Conservation (phyloP, 2,888 invertebrate species). For the Ryuthela nishihirai region DNA sequence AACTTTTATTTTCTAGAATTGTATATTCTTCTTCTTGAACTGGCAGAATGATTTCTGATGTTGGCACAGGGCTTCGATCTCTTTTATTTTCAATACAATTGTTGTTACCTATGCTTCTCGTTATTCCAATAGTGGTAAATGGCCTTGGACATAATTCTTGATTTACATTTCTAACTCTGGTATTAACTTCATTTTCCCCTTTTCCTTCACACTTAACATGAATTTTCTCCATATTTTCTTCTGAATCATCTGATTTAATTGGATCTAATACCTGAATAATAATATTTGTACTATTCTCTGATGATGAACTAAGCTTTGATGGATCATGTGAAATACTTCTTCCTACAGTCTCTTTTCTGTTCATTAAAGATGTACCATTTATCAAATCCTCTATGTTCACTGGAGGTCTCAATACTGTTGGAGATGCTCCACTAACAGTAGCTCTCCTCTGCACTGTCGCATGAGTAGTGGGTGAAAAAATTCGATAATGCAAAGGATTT, state of each 20-base stretch:
- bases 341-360: constrained; percentile 36
- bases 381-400: constrained; percentile 59
- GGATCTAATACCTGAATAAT: neutral
- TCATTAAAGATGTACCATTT: constrained; percentile 22
- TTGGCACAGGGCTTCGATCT: constrained; percentile 1
- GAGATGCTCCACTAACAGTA: constrained; percentile 78
- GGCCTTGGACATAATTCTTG: too few relatives aligned
- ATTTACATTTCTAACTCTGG: too few relatives aligned
- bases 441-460: constrained; percentile 74
- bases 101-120: too few relatives aligned
- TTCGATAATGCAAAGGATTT: constrained; percentile 1
- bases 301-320: constrained; percentile 21
- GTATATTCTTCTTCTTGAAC: constrained; percentile 26
- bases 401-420: constrained; percentile 60
- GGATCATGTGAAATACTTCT: constrained; percentile 43
- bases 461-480: constrained; percentile 52
- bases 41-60: constrained; percentile 7
- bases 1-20: constrained; percentile 25
- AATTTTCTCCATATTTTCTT: neutral
- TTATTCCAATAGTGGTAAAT: too few relatives aligned
- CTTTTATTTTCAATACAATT: too few relatives aligned
- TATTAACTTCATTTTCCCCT: neutral
- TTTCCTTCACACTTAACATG: neutral
- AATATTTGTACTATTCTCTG: too few relatives aligned
- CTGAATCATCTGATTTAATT: neutral